Evolutionary conservation across 2,797 vertebrate genomes (phyloP), one percentile per base, ranked within the genome.

Genomic region (Pempheris klunzingeri): DNA sequence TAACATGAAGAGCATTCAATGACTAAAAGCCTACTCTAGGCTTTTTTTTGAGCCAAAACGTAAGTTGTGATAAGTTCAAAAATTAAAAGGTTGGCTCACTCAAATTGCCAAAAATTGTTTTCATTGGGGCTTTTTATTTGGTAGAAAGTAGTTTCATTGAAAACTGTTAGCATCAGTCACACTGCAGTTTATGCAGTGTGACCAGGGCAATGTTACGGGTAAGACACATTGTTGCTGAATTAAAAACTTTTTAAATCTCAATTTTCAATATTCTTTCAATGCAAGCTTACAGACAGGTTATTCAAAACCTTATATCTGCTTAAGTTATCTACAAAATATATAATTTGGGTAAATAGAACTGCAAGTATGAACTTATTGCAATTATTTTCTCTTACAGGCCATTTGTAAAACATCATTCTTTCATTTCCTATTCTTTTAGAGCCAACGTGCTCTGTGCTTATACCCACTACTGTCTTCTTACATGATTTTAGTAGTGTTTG

Each of bases 401-500:
- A 30, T 39, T 30, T 50, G 13, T 30, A 22, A 41, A 66, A 59
- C 20, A 38, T 70, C n/a, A 18, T 47, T 28, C 3, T 60, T 73
- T 63, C 43, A 83, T 61, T 15, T 14, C 41, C 26, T 18, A 26
- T 49, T 12, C 49, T 53, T 81, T 60, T 57, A 43, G 44, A 75
- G 44, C 46, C 55, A 74, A 17, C 14, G 41, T 34, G 61, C 54
- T 54, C 55, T 47, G n/a, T 28, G 24, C 53, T 66, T 39, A 39
- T 20, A 50, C 38, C 36, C 44, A 36, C 72, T 13, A 54, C 65
- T 73, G 68, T 17, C 32, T 15, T 52, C 28, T 52, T 49, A 43
- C 52, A 74, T 71, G 67, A 76, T 78, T 76, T 74, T 71, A 75
- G n/a, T 53, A 68, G 78, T 61, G 54, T 71, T 22, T 28, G 10